Conservation (phyloP, 1,140 invertebrate genomes). For the Aphelenchoides fujianensis region DNA sequence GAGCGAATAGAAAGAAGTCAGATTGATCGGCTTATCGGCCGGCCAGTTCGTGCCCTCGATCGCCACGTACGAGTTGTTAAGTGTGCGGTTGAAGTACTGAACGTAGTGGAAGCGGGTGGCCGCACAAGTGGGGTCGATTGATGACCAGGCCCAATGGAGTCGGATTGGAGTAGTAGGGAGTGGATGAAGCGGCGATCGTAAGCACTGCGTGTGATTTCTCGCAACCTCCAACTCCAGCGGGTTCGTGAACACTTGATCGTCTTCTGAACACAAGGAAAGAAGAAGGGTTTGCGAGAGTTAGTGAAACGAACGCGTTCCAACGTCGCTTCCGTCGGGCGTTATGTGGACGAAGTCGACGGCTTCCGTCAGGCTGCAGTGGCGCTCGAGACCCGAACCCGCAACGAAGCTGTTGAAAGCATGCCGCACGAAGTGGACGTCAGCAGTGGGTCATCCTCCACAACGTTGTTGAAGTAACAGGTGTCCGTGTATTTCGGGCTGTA, state of each 20-base stretch:
- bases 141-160: no score
- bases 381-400: not conserved
- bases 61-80: not conserved
- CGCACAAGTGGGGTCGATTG: no score
- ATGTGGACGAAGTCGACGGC: not conserved
- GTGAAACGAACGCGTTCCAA: no score
- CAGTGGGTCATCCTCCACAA: not conserved
- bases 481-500: not conserved
- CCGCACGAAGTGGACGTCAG: not conserved
- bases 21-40: not conserved
- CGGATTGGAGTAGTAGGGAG: no score
- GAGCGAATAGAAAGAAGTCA: not conserved
- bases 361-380: not conserved
- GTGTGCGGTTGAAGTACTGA: not conserved
- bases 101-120: no score
- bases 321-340: no score
- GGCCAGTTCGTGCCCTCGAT: not conserved
- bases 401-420: not conserved
- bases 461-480: not conserved
- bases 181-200: no score
- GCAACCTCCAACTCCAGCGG: not conserved
- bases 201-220: no score
- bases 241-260: not conserved
- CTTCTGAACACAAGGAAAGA: not conserved
- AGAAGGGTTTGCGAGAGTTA: not conserved